Percentiles rank a stretch among this genome's conserved stretches.
These are phyloP conservation scores for Xiphophorus hellerii DNA, from an alignment of 2,113 vertebrate species.

Conservation along the genomic window DNA sequence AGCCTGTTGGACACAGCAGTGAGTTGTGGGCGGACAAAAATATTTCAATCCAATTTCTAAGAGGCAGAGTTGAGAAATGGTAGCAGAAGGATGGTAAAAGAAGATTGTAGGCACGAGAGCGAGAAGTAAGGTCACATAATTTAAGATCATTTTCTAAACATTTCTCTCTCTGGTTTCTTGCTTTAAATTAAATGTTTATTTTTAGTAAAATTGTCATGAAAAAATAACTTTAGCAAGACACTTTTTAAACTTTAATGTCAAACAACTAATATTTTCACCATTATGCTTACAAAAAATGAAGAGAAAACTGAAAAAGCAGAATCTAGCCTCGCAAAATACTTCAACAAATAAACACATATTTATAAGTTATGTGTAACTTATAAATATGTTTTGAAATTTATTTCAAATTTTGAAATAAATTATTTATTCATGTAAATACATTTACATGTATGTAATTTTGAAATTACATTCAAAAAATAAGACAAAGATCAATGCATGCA, in stretches of 20 bases:
- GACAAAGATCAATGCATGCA: neutral
- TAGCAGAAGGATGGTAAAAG: constrained; percentile 32
- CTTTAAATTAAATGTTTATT: neutral
- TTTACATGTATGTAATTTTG: too few species aligned
- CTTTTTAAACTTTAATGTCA: neutral
- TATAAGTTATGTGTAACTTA: neutral
- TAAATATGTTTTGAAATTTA: too few species aligned
- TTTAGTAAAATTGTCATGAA: neutral
- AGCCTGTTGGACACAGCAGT: constrained; percentile 54
- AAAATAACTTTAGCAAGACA: neutral
- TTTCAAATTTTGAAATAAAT: too few species aligned
- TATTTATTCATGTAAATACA: too few species aligned
- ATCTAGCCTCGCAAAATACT: neutral
- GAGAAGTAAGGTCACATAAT: constrained; percentile 9
- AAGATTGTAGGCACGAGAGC: constrained; percentile 27
- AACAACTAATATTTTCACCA: neutral
- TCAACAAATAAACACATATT: neutral
- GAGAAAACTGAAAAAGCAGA: neutral
- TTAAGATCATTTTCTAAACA: constrained; percentile 10
- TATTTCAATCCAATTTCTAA: constrained; percentile 59
- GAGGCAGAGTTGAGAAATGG: constrained; percentile 45
- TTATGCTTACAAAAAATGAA: neutral
- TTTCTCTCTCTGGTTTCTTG: neutral
- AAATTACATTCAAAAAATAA: neutral
- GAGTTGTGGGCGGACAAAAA: constrained; percentile 62